Evolutionary conservation across 2,888 invertebrate genomes (phyloP), one percentile per base, ranked within the genome.

Genomic region (Monochamus alternatus): DNA sequence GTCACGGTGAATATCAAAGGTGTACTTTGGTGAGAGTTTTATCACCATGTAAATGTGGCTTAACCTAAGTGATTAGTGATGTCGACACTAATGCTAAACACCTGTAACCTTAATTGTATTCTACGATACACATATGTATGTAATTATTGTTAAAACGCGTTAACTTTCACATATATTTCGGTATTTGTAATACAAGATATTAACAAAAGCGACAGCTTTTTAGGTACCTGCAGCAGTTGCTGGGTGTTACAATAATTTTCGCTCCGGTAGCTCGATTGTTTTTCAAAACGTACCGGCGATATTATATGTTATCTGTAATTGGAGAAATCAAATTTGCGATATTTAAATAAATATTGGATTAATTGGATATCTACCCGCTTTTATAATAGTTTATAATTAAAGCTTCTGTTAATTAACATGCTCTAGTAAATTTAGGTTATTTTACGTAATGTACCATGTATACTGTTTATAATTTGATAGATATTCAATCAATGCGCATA

Each of bases 381-480:
- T 55, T 66, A 55, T n/a, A 32, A 12, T 47, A 38, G 8, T 10
- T 12, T 55, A n/a, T 38, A 55, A 66, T 66, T 52, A 66, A 38
- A 38, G 14, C 31, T 51, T 47, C 31, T 12, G 52, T 32, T 66
- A 66, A 66, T 66, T 66, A 66, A 38, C 52, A 66, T 52, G 66
- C 66, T 55, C 55, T 10, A 66, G 55, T 66, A 38, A 66, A 66
- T 66, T 51, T 44, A 32, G 31, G 66, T 52, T 66, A n/a, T 32
- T 66, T 66, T 66, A 14, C 66, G 66, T 38, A 66, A 66, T 38
- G 14, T 31, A 30, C 31, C 47, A 65, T 51, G 47, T 47, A 47
- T 3, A 47, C 9, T 47, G 47, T 47, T 9, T 47, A 9, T 47
- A 47, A 47, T 47, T 22, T 12, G 47, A 47, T 47, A 12, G 12